Evolutionary conservation across 2,113 vertebrate species (phyloP).

Genomic region (Ochotona curzoniae): DNA sequence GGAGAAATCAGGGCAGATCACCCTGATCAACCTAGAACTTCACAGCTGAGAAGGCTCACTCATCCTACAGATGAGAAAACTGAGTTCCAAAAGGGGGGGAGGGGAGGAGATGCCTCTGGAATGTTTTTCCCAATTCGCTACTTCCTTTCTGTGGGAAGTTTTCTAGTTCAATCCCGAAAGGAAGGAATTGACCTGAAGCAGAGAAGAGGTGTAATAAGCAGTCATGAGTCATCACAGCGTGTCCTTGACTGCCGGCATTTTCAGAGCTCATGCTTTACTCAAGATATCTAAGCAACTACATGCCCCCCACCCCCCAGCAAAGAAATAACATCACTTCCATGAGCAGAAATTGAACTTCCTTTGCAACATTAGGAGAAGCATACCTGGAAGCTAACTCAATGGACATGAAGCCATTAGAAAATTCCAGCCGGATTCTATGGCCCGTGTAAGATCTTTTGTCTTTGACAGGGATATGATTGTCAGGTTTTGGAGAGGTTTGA

Average conservation of each 20-base stretch:
- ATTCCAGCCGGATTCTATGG: background rate
- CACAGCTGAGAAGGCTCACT: background rate
- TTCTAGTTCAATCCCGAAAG: background rate
- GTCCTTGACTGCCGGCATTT: background rate
- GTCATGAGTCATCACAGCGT: fast-evolving
- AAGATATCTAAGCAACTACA: background rate
- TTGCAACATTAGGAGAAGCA: conserved; percentile 15
- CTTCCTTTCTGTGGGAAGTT: background rate
- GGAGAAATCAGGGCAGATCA: background rate
- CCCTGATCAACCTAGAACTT: background rate
- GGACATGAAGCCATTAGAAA: background rate
- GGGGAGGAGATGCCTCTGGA: background rate
- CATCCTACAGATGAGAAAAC: background rate
- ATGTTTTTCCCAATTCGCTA: background rate
- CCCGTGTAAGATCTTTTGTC: background rate
- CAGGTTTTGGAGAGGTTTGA: background rate
- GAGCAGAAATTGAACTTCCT: background rate
- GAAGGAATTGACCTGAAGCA: background rate
- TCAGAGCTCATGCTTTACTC: background rate
- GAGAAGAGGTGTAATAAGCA: background rate
- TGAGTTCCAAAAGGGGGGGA: background rate
- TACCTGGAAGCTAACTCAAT: background rate
- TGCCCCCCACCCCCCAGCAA: background rate
- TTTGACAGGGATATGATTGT: background rate
- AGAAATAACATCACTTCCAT: background rate